Base-by-base conservation (phyloP, 2,797 vertebrate species). In the Melanotaenia parkinsoni region DNA sequence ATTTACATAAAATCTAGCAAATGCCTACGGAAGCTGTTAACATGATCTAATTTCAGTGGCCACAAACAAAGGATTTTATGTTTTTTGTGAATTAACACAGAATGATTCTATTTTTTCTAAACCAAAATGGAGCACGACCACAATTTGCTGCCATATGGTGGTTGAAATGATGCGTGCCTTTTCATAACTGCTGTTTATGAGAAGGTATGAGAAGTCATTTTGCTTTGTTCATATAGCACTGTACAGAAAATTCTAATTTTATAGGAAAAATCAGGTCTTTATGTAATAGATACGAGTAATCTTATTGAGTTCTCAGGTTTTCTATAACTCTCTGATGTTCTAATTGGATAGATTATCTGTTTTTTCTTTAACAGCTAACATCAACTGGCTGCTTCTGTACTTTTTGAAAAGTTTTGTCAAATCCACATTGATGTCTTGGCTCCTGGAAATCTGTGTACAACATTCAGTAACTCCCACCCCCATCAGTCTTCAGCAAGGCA, bases 241-340 rank as follows among this genome's bases (percentile, higher is more conserved):
- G 95, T 95, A 96, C 94, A 95, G 93, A 94, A 95, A 94, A 94
- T 81, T 94, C 91, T 94, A 95, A 93, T 94, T 95, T 95, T 95
- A 94, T 96, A 95, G 93, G 91, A 92, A 81, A 93, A 94, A 95
- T 95, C 95, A 95, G 94, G 94, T 95, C 92, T 95, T 95, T 95
- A 93, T 94, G 91, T 94, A 94, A 94, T 91, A 94, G 91, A 94
- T 91, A 94, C 91, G 92, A 93, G 90, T 94, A 94, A 95, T 93
- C 92, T 90, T 92, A 90, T 94, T 94, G 89, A 95, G 92, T 95
- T 95, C 95, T 96, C 95, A 95, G 95, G 95, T 95, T 95, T 95
- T 95, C 92, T 95, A 95, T 90, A 88, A 92, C 91, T 92, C 91
- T 92, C 89, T 92, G 86, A 92, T 91, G 91, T 94, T 93, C 86